A percentile compares a stretch with the other conserved stretches of the same genome.
Conservation (phyloP, 2,113 vertebrate genomes). For the Pleuronectes platessa region DNA sequence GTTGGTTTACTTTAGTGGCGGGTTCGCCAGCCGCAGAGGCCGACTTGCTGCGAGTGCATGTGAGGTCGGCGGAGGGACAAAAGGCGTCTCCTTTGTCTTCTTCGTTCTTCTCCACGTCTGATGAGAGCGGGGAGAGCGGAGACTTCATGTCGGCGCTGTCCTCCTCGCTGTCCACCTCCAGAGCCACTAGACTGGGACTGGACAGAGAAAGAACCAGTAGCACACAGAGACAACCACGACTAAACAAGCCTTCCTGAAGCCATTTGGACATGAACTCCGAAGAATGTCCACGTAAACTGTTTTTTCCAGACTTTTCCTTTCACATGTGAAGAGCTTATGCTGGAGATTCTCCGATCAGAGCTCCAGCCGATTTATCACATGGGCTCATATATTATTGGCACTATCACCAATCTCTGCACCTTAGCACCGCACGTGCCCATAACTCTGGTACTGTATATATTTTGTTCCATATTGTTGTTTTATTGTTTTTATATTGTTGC, state of each 20-base stretch:
- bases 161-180: conserved; percentile 87
- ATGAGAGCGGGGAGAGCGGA: conserved; percentile 38
- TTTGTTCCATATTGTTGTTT: no score
- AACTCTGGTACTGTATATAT: no score
- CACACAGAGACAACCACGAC: not conserved
- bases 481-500: no score
- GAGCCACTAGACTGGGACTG: conserved; percentile 91
- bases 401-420: no score
- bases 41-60: conserved; percentile 80
- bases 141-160: conserved; percentile 64
- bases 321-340: no score
- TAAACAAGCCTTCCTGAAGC: not conserved
- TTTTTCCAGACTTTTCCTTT: no score
- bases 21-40: conserved; percentile 77
- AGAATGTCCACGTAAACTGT: no score
- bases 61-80: conserved; percentile 66
- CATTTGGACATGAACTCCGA: not conserved
- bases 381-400: no score
- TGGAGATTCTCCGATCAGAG: no score
- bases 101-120: conserved; percentile 67
- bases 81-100: conserved; percentile 77
- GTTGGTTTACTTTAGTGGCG: conserved; percentile 81
- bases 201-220: conserved; percentile 15
- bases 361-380: no score
- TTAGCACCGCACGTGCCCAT: no score